Evolutionary conservation across 2,797 vertebrate species (phyloP).

Genomic region (Denticeps clupeoides): DNA sequence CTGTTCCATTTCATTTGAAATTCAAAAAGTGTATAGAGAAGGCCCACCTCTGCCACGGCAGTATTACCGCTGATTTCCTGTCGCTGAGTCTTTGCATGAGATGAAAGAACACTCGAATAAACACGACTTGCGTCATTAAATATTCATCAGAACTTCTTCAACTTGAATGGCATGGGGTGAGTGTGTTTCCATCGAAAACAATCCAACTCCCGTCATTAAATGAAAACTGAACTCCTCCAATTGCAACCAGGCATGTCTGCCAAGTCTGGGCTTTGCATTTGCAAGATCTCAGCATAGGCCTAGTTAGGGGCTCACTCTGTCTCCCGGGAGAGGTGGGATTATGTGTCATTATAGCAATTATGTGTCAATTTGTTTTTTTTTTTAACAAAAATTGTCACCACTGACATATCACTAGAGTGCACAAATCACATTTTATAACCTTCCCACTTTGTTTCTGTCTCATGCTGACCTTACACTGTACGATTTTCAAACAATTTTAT

Average conservation of each 20-base stretch:
- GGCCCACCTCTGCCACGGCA: too few species aligned
- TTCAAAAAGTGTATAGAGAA: too few species aligned
- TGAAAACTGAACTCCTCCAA: neutral
- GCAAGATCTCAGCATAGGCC: neutral
- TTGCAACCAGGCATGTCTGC: neutral
- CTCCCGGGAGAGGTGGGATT: neutral
- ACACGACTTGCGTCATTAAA: too few species aligned
- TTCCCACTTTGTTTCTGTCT: too few species aligned
- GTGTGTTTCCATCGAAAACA: neutral
- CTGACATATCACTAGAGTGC: neutral
- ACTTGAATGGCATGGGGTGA: neutral
- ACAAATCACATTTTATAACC: too few species aligned
- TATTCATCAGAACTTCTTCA: neutral
- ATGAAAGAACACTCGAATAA: neutral
- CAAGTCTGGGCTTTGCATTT: neutral
- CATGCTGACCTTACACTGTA: too few species aligned
- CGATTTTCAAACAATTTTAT: too few species aligned
- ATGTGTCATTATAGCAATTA: neutral
- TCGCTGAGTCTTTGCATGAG: neutral
- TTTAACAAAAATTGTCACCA: too few species aligned
- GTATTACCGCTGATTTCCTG: neutral
- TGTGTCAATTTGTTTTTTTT: neutral
- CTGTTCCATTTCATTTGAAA: neutral
- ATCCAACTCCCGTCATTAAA: neutral
- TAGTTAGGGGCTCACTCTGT: neutral